A percentile compares a stretch with the other conserved stretches of the same genome.
Conservation (phyloP, 2,888 invertebrate genomes). For the Operophtera brumata region DNA sequence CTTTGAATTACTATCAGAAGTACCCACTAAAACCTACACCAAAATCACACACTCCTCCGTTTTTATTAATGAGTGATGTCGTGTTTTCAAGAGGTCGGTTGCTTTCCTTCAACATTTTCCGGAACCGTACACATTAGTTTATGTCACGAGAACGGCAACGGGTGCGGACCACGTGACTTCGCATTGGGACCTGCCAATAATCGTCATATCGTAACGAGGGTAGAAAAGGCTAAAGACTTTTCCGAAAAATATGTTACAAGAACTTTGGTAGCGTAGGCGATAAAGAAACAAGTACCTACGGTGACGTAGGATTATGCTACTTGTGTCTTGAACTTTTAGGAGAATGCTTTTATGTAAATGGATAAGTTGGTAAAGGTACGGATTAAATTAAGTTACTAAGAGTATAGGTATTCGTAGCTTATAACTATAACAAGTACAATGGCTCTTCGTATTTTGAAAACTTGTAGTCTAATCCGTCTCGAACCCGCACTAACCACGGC, state of each 20-base stretch:
- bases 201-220: slow-evolving; percentile 23
- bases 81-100: not conserved
- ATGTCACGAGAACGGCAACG: slow-evolving; percentile 45
- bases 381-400: too few relatives aligned
- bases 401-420: too few relatives aligned
- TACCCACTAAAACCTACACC: too few relatives aligned
- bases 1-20: too few relatives aligned
- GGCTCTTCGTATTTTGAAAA: too few relatives aligned
- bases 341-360: not conserved
- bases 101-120: slow-evolving; percentile 6
- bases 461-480: too few relatives aligned
- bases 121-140: slow-evolving; percentile 5
- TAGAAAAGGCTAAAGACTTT: slow-evolving; percentile 9
- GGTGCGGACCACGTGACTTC: slow-evolving; percentile 49
- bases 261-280: slow-evolving; percentile 27
- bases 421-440: too few relatives aligned
- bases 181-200: slow-evolving; percentile 19
- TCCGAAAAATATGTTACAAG: slow-evolving; percentile 13
- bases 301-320: not conserved
- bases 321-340: not conserved
- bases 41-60: too few relatives aligned
- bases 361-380: too few relatives aligned
- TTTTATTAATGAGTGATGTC: not conserved
- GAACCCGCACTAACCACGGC: too few relatives aligned
- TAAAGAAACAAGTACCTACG: slow-evolving; percentile 9